Evolutionary conservation across 2,888 invertebrate genomes (phyloP), one percentile per base, ranked within the genome.

Genomic region (Alcis repandata): DNA sequence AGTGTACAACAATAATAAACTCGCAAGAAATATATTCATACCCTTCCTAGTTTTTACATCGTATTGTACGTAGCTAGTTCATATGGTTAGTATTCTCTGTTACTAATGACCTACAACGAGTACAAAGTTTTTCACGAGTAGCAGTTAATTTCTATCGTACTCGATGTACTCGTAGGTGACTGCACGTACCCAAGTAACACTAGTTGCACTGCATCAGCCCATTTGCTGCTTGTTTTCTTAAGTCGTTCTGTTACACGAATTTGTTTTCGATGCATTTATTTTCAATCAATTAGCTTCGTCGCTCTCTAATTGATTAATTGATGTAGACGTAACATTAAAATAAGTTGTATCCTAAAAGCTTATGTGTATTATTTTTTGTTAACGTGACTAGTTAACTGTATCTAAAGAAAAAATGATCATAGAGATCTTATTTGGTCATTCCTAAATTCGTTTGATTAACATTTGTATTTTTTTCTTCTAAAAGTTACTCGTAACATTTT

Each of bases 141-240:
- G 56, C 63, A 69, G 74, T 72, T 72, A 78, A 80, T 82, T 81
- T 78, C 73, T 71, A 45, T 74, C 63, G 68, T 45, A 59, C 65
- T 58, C 63, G 68, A 70, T 78, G 74, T n/a, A n/a, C n/a, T n/a
- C n/a, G n/a, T 78, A 77, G 68, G 58, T 75, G 66, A 71, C 71
- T 57, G 41, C 49, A 52, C 40, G 33, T n/a, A 67, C 64, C 54
- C 45, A 57, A 54, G 79, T 77, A 83, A 81, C 63, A 59, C 53
- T 78, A 77, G 70, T 68, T 72, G 73, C 71, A 73, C 70, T 70
- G 70, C 68, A 72, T 75, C 72, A 67, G 67, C 65, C 69, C 72
- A 75, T 80, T 79, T 74, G 63, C 62, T 67, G 73, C 53, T 63
- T 76, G 64, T 79, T 79, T 79, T 71, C 73, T 71, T 68, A 73